These are phyloP conservation scores for Struthidea cinerea DNA, from an alignment of 2,113 vertebrate species.

Conservation along the genomic window DNA sequence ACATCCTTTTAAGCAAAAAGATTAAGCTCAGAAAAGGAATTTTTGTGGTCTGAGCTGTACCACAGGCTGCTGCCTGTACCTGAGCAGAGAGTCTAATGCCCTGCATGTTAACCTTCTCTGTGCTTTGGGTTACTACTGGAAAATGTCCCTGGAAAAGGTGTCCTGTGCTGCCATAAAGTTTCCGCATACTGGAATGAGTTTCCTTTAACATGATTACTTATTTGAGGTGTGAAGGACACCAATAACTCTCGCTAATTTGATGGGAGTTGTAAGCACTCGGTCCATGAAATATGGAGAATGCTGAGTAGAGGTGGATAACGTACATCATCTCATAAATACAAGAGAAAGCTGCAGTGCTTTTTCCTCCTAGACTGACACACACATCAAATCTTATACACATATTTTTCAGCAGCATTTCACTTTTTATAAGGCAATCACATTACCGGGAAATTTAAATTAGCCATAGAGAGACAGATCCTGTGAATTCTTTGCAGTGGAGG, in stretches of 20 bases:
- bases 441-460: neutral
- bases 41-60: neutral
- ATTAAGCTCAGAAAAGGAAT: neutral
- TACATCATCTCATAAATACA: neutral
- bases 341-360: neutral
- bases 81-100: neutral
- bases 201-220: neutral
- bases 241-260: neutral
- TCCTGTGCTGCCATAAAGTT: neutral
- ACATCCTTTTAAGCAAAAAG: neutral
- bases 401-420: neutral
- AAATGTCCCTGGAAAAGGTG: neutral
- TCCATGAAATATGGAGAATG: neutral
- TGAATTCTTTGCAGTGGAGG: neutral
- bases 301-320: neutral
- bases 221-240: constrained; percentile 1
- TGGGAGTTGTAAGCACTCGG: neutral
- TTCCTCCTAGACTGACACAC: neutral
- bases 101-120: neutral
- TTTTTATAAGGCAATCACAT: neutral
- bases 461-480: neutral
- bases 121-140: neutral
- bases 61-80: neutral
- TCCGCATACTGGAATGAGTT: neutral
- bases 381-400: neutral